These are phyloP conservation scores for Glyptemys insculpta DNA, from an alignment of 2,797 vertebrate species.

Conservation along the genomic window DNA sequence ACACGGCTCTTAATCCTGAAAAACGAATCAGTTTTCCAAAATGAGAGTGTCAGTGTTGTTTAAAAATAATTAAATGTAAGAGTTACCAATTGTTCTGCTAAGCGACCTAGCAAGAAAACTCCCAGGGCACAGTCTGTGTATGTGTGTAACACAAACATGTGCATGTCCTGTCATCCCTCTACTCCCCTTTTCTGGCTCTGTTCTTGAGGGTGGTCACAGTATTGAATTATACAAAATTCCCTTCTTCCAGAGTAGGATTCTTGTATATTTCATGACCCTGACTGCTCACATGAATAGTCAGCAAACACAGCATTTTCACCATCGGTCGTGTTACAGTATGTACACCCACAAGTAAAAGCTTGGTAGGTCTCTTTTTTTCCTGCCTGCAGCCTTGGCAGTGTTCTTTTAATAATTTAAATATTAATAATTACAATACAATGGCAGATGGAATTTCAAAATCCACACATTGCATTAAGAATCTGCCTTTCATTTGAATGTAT, in stretches of 20 bases:
- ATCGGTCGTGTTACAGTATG: not conserved
- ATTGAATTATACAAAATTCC: not conserved
- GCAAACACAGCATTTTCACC: not conserved
- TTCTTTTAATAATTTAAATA: not conserved
- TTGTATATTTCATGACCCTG: not conserved
- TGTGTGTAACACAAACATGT: not conserved
- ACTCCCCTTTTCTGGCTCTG: not conserved
- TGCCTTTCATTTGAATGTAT: not conserved
- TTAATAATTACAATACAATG: not conserved
- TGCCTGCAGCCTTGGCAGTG: not conserved
- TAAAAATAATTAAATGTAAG: not conserved
- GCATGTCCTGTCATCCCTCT: not conserved
- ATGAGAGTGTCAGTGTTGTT: not conserved
- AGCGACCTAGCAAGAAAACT: not conserved
- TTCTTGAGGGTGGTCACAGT: not conserved
- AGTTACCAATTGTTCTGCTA: not conserved
- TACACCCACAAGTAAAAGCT: not conserved
- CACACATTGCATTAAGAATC: not conserved
- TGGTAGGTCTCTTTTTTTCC: not conserved
- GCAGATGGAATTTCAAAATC: not conserved
- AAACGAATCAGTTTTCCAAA: not conserved
- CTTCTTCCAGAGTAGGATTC: not conserved
- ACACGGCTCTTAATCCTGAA: not conserved
- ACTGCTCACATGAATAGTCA: not conserved
- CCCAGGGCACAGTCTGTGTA: not conserved